Evolutionary conservation across 2,797 vertebrate species (phyloP).

Genomic region (Sebastiscus albofasciatus): DNA sequence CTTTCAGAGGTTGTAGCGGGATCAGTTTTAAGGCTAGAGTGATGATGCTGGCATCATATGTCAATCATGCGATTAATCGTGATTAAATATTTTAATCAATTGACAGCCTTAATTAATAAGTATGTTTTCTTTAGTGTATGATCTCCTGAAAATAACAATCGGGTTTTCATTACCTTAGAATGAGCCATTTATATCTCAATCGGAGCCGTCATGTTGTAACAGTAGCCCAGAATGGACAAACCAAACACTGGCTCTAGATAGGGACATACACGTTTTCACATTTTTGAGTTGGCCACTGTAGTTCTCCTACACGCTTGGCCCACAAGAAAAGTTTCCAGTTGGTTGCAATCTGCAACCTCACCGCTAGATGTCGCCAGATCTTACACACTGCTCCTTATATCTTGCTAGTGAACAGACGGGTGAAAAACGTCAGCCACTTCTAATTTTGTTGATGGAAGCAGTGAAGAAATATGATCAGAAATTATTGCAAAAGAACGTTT

Average conservation of each 20-base stretch:
- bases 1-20: no score
- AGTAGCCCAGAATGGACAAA: background rate
- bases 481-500: background rate
- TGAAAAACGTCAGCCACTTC: background rate
- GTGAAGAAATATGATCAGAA: background rate
- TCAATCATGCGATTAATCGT: no score
- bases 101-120: no score
- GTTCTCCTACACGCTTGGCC: no score
- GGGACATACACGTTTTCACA: background rate
- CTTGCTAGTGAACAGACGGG: background rate
- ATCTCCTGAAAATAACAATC: background rate
- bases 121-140: background rate
- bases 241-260: background rate
- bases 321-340: no score
- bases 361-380: background rate
- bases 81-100: no score
- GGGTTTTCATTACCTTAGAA: background rate
- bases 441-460: background rate
- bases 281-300: no score
- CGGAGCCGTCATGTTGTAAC: background rate
- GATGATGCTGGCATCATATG: no score
- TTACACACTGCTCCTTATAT: background rate
- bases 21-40: no score
- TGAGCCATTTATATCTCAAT: background rate
- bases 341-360: no score